Conservation (phyloP, 2,888 invertebrate species). For the Pterostichus madidus region DNA sequence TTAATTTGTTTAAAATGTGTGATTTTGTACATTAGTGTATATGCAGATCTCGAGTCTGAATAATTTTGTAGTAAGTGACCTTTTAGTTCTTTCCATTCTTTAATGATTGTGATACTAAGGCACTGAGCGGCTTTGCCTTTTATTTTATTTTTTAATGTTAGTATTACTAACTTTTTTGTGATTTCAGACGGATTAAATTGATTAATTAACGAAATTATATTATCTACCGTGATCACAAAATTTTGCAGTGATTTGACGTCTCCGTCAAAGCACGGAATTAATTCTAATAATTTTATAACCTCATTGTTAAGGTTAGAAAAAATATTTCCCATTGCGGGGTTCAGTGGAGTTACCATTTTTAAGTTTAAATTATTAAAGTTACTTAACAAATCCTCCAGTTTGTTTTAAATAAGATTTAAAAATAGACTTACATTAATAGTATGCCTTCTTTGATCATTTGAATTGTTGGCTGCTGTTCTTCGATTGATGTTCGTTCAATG, state of each 20-base stretch:
- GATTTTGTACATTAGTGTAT: too few species aligned
- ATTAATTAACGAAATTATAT: not conserved
- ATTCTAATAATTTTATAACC: not conserved
- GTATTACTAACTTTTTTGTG: not conserved
- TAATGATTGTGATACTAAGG: too few species aligned
- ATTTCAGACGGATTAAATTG: not conserved
- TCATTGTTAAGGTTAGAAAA: not conserved
- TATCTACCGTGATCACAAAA: not conserved
- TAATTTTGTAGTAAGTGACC: too few species aligned
- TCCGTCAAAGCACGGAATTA: not conserved
- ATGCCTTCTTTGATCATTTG: not conserved
- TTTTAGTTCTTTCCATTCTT: too few species aligned
- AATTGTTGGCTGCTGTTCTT: not conserved
- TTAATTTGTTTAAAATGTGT: too few species aligned
- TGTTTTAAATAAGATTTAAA: not conserved
- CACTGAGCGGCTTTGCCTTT: too few species aligned
- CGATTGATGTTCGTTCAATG: not conserved
- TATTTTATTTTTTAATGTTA: not conserved
- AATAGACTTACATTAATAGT: not conserved
- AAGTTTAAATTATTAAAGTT: not conserved
- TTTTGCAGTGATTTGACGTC: not conserved
- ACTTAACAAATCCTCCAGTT: not conserved
- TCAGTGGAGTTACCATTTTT: not conserved
- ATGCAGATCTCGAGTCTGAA: too few species aligned
- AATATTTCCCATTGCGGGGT: not conserved